Evolutionary conservation across 2,888 invertebrate genomes (phyloP).

Genomic region (Poecilus cupreus): DNA sequence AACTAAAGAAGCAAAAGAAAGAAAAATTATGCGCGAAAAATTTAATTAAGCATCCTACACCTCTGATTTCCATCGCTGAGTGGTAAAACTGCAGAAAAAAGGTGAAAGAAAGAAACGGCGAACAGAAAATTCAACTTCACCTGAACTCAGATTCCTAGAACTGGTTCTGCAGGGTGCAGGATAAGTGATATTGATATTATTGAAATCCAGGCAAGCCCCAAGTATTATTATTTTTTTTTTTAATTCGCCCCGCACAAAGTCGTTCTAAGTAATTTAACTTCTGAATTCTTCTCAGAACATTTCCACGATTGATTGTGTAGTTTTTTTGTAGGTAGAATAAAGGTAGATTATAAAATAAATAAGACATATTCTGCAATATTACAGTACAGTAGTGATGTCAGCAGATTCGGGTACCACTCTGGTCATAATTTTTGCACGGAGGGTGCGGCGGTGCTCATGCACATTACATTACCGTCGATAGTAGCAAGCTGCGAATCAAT

Average conservation of each 20-base stretch:
- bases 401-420: background rate
- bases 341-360: too few relatives aligned
- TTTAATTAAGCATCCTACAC: slow-evolving; percentile 47
- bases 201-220: background rate
- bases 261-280: too few relatives aligned
- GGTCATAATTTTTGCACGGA: background rate
- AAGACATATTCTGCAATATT: too few relatives aligned
- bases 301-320: too few relatives aligned
- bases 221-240: background rate
- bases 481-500: slow-evolving; percentile 7
- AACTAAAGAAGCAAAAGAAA: slow-evolving; percentile 15
- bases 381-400: too few relatives aligned
- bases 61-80: slow-evolving; percentile 37
- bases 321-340: too few relatives aligned
- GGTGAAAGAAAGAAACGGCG: background rate
- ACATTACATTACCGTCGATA: slow-evolving; percentile 12
- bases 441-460: too few relatives aligned
- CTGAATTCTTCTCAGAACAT: too few relatives aligned
- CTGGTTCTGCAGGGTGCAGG: background rate
- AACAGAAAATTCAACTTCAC: background rate
- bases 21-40: slow-evolving; percentile 16
- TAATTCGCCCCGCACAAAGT: too few relatives aligned
- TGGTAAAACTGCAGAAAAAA: background rate
- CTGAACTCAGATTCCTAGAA: background rate
- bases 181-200: slow-evolving; percentile 15